Percentiles rank a stretch among this genome's conserved stretches.
Evolutionary conservation across 2,888 invertebrate genomes (phyloP).

Genomic region (Panorpa germanica): DNA sequence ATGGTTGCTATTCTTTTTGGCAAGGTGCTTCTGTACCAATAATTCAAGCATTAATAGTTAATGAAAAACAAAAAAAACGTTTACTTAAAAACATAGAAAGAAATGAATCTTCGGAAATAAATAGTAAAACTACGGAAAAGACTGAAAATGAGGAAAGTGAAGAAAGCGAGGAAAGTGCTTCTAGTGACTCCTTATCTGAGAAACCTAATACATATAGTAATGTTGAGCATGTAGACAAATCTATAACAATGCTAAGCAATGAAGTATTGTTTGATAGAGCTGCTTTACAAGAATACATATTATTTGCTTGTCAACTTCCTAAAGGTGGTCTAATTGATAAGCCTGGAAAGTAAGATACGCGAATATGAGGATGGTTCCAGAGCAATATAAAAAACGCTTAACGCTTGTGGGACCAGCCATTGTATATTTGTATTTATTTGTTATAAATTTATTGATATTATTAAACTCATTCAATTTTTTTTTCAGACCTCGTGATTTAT

Average conservation of each 20-base stretch:
- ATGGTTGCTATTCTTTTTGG: constrained; percentile 99
- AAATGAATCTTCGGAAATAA: neutral
- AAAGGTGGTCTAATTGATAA: constrained; percentile 89
- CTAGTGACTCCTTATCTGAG: too few relatives aligned
- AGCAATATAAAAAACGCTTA: too few relatives aligned
- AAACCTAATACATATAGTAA: too few relatives aligned
- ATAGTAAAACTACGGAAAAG: too few relatives aligned
- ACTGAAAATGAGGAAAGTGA: too few relatives aligned
- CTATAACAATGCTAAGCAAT: constrained; percentile 14
- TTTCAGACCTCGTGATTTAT: constrained; percentile 68
- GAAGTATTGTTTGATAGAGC: constrained; percentile 52
- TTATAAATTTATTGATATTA: neutral
- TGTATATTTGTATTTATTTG: too few relatives aligned
- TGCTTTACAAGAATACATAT: constrained; percentile 86
- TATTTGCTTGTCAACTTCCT: constrained; percentile 77
- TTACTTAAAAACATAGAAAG: neutral
- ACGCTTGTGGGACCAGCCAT: neutral
- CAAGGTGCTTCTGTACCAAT: constrained; percentile 86
- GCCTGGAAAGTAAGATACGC: constrained; percentile 69
- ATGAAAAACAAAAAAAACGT: constrained; percentile 22
- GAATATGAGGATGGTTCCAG: too few relatives aligned
- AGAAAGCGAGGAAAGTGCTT: too few relatives aligned
- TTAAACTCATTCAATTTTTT: constrained; percentile 11
- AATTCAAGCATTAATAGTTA: constrained; percentile 50
- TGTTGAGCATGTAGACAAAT: constrained; percentile 7